These are phyloP conservation scores for Enteromius fasciolatus DNA, from an alignment of 2,797 vertebrate genomes.

Conservation along the genomic window DNA sequence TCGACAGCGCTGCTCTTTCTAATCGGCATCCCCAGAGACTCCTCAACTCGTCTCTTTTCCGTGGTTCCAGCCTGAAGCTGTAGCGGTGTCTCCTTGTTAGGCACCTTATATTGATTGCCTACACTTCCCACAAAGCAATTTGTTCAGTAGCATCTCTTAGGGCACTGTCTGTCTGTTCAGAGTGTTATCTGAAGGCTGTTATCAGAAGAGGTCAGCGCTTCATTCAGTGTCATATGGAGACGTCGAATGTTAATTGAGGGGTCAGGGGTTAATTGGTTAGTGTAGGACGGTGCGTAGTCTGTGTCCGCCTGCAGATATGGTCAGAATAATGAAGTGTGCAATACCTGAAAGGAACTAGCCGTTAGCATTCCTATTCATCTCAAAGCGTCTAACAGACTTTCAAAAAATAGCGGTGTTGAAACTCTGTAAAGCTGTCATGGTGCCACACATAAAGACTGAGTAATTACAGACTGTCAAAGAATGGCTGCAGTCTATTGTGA, in stretches of 20 bases:
- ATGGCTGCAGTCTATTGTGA: not conserved
- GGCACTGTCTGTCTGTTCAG: slow-evolving; percentile 35
- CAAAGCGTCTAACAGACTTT: not conserved
- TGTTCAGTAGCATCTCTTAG: slow-evolving; percentile 37
- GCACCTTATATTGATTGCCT: slow-evolving; percentile 53
- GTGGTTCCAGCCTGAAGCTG: slow-evolving; percentile 25
- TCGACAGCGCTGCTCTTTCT: slow-evolving; percentile 22
- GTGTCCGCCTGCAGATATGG: not conserved
- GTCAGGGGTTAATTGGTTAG: slow-evolving; percentile 36
- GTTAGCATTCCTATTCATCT: not conserved
- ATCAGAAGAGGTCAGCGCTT: slow-evolving; percentile 20
- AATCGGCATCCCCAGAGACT: slow-evolving; percentile 27
- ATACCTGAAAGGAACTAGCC: slow-evolving; percentile 3
- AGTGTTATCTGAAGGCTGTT: slow-evolving; percentile 43
- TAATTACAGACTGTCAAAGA: slow-evolving; percentile 1
- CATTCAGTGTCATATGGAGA: slow-evolving; percentile 33
- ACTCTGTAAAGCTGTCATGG: not conserved
- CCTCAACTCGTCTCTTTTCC: slow-evolving; percentile 36
- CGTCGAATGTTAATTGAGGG: slow-evolving; percentile 29
- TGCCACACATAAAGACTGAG: slow-evolving; percentile 3
- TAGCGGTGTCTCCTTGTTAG: slow-evolving; percentile 43
- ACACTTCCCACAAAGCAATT: slow-evolving; percentile 50
- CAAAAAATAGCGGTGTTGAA: not conserved
- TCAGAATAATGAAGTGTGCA: not conserved
- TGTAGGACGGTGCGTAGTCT: slow-evolving; percentile 2